Evolutionary conservation across 2,797 vertebrate genomes (phyloP), one percentile per base, ranked within the genome.

Genomic region (Florisuga fusca): DNA sequence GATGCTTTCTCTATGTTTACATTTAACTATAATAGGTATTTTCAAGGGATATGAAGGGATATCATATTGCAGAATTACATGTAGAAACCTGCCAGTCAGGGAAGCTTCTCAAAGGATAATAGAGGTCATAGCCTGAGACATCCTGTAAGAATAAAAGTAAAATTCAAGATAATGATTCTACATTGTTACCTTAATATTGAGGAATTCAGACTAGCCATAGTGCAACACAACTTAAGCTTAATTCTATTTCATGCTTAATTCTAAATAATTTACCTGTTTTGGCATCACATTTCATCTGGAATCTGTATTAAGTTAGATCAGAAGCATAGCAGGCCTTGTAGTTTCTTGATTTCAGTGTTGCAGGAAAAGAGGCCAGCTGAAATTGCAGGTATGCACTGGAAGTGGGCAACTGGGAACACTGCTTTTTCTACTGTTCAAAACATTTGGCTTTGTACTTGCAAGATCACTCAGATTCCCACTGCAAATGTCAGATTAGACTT

Each of bases 281-380:
- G n/a, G 21, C 29, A 57, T 61, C 50, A 38, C 59, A 38, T 86
- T 90, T 86, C 43, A 66, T 43, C 15, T 61, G 71, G 51, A 84
- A 76, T 43, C 17, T 75, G 31, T 62, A 33, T 36, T 87, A 87
- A 73, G 17, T 86, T 66, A 46, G 14, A 41, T 55, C 57, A 85
- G 68, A 76, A 94, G 33, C 34, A 88, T 10, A 78, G 55, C 43
- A 78, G 46, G 74, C 69, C 55, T 50, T 68, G 11, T 62, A 78
- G 58, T 19, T 95, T 94, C 84, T 50, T 29, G 66, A 81, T 86
- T 84, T 88, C 69, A 84, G 61, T 84, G 22, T 75, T 81, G 36
- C 36, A 72, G 77, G 23, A 68, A 55, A 80, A 86, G 54, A 87
- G 41, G n/a, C 29, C 36, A 81, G 33, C 17, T 62, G 73, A 88